Evolutionary conservation across 2,113 vertebrate genomes (phyloP).

Genomic region (Burhinus bistriatus): DNA sequence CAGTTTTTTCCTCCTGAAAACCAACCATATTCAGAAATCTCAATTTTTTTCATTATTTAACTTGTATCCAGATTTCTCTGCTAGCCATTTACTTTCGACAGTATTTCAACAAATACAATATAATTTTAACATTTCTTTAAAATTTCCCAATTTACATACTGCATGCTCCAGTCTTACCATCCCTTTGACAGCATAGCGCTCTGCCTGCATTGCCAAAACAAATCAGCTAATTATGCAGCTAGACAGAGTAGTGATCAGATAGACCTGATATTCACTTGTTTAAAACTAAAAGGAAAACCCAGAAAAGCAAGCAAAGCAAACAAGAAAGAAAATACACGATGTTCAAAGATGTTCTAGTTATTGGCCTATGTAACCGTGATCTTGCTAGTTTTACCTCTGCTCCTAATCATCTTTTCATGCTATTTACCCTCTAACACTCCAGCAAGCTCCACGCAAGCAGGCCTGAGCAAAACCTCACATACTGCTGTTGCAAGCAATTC

Average conservation of each 20-base stretch:
- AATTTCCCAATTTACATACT: background rate
- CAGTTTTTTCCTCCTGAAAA: background rate
- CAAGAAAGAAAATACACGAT: background rate
- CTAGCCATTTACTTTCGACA: background rate
- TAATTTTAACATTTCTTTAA: background rate
- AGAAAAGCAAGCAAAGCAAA: background rate
- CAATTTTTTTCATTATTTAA: background rate
- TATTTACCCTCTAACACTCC: background rate
- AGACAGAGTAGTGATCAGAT: background rate
- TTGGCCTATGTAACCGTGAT: fast-evolving
- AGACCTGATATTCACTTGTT: background rate
- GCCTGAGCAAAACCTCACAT: background rate
- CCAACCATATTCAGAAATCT: background rate
- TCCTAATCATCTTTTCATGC: fast-evolving
- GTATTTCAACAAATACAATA: background rate
- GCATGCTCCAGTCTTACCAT: background rate
- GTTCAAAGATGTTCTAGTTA: background rate
- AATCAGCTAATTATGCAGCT: background rate
- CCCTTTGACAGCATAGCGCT: background rate
- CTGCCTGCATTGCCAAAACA: background rate
- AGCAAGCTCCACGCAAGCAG: fast-evolving
- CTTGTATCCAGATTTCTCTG: background rate
- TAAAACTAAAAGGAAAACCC: background rate
- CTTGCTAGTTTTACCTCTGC: background rate
- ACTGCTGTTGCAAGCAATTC: background rate